Evolutionary conservation across 2,888 invertebrate genomes (phyloP).

Genomic region (Lycophotia porphyrea): DNA sequence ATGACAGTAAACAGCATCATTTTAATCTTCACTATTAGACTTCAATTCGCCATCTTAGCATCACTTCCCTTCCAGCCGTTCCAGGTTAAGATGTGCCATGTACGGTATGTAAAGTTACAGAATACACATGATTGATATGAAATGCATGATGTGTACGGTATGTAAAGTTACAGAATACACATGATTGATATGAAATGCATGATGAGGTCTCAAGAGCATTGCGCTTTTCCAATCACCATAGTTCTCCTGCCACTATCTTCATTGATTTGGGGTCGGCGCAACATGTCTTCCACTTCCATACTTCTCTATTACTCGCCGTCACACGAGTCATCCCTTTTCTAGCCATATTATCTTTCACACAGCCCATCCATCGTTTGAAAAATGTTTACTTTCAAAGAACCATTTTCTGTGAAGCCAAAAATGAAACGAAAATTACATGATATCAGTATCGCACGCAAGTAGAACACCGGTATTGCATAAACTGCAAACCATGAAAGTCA

Average conservation of each 20-base stretch:
- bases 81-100: background rate
- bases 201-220: background rate
- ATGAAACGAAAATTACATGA: conserved; percentile 11
- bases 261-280: background rate
- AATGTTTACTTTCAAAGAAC: background rate
- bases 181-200: background rate
- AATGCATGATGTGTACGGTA: too few relatives aligned
- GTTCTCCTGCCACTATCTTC: background rate
- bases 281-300: background rate
- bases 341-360: background rate
- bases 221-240: background rate
- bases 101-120: too few relatives aligned
- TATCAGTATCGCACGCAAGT: conserved; percentile 9
- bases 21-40: background rate
- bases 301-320: background rate
- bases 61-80: background rate
- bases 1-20: background rate
- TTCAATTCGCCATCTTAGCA: background rate
- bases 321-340: too few relatives aligned
- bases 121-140: too few relatives aligned
- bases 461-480: conserved; percentile 40
- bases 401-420: background rate
- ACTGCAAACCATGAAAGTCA: conserved; percentile 54
- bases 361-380: background rate
- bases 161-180: too few relatives aligned